Conservation (phyloP, 2,797 vertebrate species). For the Gorsachius magnificus region DNA sequence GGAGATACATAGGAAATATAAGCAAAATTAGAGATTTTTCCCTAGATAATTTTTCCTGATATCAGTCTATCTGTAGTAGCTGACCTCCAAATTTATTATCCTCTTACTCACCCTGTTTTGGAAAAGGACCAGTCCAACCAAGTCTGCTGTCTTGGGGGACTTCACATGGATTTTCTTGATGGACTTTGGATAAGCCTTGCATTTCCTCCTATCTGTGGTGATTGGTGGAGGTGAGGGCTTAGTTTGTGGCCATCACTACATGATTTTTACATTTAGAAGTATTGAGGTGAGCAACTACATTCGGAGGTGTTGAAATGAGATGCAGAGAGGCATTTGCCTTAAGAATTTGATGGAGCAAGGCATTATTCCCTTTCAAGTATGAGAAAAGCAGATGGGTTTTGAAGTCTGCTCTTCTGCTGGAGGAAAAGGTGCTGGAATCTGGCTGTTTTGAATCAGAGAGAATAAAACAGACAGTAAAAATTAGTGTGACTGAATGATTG, state of each 20-base stretch:
- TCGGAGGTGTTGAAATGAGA: background rate
- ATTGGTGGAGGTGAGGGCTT: background rate
- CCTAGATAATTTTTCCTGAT: background rate
- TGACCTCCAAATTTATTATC: background rate
- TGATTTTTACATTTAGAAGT: background rate
- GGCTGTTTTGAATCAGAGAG: background rate
- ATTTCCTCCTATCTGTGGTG: background rate
- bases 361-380: constrained; percentile 2
- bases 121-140: background rate
- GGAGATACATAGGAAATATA: background rate
- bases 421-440: constrained; percentile 1
- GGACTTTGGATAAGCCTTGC: background rate
- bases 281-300: background rate
- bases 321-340: background rate
- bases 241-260: background rate
- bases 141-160: background rate
- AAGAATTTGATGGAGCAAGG: background rate
- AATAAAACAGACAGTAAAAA: constrained; percentile 42
- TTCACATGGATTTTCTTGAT: background rate
- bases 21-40: background rate
- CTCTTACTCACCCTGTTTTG: background rate
- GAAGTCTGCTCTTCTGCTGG: background rate
- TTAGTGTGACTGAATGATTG: constrained; percentile 21
- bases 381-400: constrained; percentile 8
- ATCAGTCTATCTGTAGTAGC: background rate